Conservation (phyloP, 2,797 vertebrate species). For the Poecile montanus region DNA sequence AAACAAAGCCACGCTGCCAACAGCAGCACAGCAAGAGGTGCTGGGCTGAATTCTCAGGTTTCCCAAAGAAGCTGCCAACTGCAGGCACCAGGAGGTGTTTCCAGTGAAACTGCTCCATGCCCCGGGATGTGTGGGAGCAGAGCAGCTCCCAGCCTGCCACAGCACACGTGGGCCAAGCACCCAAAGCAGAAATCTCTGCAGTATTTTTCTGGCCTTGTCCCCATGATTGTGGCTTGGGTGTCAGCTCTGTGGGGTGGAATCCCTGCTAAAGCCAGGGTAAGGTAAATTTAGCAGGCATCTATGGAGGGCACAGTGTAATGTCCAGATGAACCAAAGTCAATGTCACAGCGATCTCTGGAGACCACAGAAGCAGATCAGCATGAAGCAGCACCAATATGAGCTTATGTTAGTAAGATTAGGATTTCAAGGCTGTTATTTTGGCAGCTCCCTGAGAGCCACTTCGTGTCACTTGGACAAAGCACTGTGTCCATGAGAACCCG, state of each 20-base stretch:
- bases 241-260: background rate
- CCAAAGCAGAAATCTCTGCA: background rate
- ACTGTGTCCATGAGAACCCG: rapidly evolving
- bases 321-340: background rate
- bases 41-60: background rate
- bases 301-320: background rate
- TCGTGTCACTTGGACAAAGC: background rate
- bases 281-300: background rate
- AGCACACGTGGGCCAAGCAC: rapidly evolving
- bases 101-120: rapidly evolving
- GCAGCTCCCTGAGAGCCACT: background rate
- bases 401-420: conserved; percentile 40
- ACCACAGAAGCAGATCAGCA: background rate
- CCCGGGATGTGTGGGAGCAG: background rate
- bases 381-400: background rate
- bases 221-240: too few relatives aligned
- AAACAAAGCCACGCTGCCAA: background rate
- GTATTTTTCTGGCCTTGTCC: background rate
- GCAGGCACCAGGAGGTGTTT: background rate
- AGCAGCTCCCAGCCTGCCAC: background rate
- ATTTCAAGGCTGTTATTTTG: background rate
- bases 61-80: background rate
- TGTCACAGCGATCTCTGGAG: background rate
- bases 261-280: background rate
- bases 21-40: background rate